Base-by-base conservation (phyloP, 1,140 invertebrate species). In the Zophobas atratus region DNA sequence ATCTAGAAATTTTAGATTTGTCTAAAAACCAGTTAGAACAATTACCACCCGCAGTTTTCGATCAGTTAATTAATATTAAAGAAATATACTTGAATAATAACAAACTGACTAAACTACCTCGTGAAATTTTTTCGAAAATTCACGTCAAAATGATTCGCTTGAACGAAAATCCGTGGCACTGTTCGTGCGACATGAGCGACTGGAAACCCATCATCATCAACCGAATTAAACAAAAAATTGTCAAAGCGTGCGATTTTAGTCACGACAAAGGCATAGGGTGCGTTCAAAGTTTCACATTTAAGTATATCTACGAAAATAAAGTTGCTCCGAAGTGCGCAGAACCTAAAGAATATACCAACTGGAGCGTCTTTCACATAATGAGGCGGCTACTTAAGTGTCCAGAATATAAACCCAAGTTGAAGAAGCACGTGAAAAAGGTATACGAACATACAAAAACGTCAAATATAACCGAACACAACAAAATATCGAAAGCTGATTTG, bases 91-190 rank as follows among this genome's bases (percentile, higher is more conserved):
- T 94, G 20, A 88, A 90, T 70, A 86, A 89, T 51, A 94, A 94
- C 84, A 86, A 88, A 76, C 82, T 94, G 8, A 88, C 82, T 6
- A 86, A 88, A 8, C 75, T 94, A 60, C 90, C 92, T 4, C 79
- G 79, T 38, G 88, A 88, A 51, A 88, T 94, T 76, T 93, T 93
- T 75, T 84, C 85, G 60, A 87, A 84, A 74, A 84, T 90, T 57
- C 86, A 87, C 0, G 81, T 88, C 77, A 89, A 89, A 85, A 84
- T 92, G 48, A 88, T 90, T 1, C 86, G 91, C 70, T 81, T 92
- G 51, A 90, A 91, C 79, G 87, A 88, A 4, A 94, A 94, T 87
- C 92, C 91, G 5, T 93, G 92, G 92, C 88, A 93, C 76, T 94
- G 93, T 81, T 89, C 88, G 46, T 94, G 93, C 81, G 85, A 88